Percentiles rank a stretch among this genome's conserved stretches.
Conservation (phyloP, 2,797 vertebrate species). For the Notolepis coatsorum region DNA sequence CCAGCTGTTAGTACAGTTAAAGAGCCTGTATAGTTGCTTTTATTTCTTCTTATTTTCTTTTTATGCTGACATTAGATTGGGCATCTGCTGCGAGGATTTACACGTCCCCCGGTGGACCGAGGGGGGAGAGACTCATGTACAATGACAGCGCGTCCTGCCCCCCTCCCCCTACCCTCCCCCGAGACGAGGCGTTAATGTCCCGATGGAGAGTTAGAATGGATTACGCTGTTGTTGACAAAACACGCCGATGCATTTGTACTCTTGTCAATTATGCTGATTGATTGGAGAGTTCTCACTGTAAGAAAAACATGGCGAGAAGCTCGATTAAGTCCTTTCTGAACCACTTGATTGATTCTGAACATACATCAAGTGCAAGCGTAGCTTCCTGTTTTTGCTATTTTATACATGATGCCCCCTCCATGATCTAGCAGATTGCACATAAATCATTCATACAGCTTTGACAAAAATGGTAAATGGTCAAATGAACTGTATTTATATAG, state of each 20-base stretch:
- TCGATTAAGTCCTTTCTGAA: neutral
- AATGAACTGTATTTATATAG: no score
- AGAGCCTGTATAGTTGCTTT: conserved; percentile 14
- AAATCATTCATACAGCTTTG: neutral
- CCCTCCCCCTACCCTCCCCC: no score
- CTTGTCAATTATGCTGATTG: conserved; percentile 11
- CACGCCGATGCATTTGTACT: neutral
- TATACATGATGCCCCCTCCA: neutral
- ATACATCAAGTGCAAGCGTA: neutral
- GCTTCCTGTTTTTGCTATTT: neutral
- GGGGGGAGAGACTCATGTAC: conserved; percentile 14
- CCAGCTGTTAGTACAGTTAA: conserved; percentile 53
- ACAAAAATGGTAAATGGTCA: no score
- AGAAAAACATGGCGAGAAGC: neutral
- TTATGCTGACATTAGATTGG: conserved; percentile 48
- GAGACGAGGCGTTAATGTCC: neutral
- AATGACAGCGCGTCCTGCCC: conserved; percentile 12
- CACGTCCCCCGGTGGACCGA: conserved; percentile 22
- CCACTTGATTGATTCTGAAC: neutral
- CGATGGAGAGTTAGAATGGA: conserved; percentile 14
- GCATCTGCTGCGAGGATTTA: conserved; percentile 50
- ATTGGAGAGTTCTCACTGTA: neutral
- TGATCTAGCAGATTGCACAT: neutral
- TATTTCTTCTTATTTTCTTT: conserved; percentile 2
- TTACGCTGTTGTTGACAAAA: conserved; percentile 2